A percentile compares a stretch with the other conserved stretches of the same genome.
Conservation (phyloP, 2,797 vertebrate species). For the Gymnoscopelus microlampas region DNA sequence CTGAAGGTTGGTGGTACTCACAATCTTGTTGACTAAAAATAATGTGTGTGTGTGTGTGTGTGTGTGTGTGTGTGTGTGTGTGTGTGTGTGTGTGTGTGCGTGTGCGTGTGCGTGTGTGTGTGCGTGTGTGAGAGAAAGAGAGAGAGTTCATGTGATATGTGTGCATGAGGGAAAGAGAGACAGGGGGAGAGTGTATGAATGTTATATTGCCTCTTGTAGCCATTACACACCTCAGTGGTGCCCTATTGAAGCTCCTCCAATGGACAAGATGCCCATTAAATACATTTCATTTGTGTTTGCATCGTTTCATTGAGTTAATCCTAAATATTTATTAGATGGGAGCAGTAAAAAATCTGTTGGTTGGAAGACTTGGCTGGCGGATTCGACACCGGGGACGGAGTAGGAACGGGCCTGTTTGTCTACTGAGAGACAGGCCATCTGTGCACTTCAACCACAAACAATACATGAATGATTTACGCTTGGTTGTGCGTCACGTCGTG, state of each 20-base stretch:
- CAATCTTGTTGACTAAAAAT: slow-evolving; percentile 76
- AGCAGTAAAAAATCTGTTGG: slow-evolving; percentile 75
- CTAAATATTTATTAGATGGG: slow-evolving; percentile 81
- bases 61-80: slow-evolving; percentile 11
- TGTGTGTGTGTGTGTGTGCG: slow-evolving; percentile 6
- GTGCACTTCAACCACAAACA: slow-evolving; percentile 36
- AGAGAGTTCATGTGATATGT: slow-evolving; percentile 32
- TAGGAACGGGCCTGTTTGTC: slow-evolving; percentile 50
- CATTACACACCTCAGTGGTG: slow-evolving; percentile 73
- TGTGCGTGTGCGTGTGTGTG: slow-evolving; percentile 5
- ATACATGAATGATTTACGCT: no score
- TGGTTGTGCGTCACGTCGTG: no score
- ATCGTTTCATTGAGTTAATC: slow-evolving; percentile 79
- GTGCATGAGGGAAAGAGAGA: slow-evolving; percentile 35
- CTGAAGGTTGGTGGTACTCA: slow-evolving; percentile 83
- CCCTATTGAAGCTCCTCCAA: slow-evolving; percentile 71
- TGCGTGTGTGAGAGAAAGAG: slow-evolving; percentile 25
- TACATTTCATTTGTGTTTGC: slow-evolving; percentile 81
- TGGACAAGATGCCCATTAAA: slow-evolving; percentile 75
- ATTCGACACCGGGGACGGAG: slow-evolving; percentile 63
- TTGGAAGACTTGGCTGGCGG: slow-evolving; percentile 57
- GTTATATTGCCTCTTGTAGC: slow-evolving; percentile 72
- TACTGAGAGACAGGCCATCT: slow-evolving; percentile 61
- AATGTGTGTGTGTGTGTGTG: slow-evolving; percentile 21
- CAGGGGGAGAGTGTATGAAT: slow-evolving; percentile 47